These are phyloP conservation scores for Dryas iulia DNA, from an alignment of 1,140 invertebrate genomes.

Conservation along the genomic window DNA sequence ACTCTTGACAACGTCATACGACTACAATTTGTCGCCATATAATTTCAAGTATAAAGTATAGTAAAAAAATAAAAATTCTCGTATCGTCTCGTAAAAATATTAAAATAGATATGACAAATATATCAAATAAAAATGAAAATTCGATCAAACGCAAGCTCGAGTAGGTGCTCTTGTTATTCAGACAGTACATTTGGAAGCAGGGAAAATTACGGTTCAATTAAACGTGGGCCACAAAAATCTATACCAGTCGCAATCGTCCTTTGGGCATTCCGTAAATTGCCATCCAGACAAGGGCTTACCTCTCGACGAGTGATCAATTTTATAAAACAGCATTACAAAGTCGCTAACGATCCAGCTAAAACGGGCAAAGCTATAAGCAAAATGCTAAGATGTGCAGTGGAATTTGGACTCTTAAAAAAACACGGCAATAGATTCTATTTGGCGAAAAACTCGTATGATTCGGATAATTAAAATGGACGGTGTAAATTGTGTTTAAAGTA, in stretches of 20 bases:
- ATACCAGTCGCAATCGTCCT: slow-evolving; percentile 49
- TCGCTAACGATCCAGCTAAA: slow-evolving; percentile 35
- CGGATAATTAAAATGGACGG: neutral
- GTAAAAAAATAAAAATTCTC: neutral
- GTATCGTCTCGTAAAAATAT: too few species aligned
- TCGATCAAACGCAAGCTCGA: slow-evolving; percentile 2
- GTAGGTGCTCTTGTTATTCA: slow-evolving; percentile 12
- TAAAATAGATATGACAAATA: too few species aligned
- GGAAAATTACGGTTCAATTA: slow-evolving; percentile 38
- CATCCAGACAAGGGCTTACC: slow-evolving; percentile 42
- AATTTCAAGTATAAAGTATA: neutral
- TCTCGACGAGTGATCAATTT: slow-evolving; percentile 48
- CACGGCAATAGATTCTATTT: slow-evolving; percentile 43
- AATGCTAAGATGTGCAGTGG: slow-evolving; percentile 47
- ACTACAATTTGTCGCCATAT: neutral
- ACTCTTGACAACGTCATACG: slow-evolving; percentile 1
- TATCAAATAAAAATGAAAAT: slow-evolving; percentile 28
- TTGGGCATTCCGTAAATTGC: slow-evolving; percentile 52
- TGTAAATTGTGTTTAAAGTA: neutral
- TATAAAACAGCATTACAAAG: slow-evolving; percentile 45
- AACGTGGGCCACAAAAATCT: slow-evolving; percentile 35
- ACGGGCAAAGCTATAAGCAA: slow-evolving; percentile 46
- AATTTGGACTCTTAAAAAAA: slow-evolving; percentile 50
- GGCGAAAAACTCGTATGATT: neutral
- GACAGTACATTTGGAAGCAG: slow-evolving; percentile 1